phyloP scores from a whole-genome alignment of 2,888 invertebrate species.

The Corbicula japonica region DNA sequence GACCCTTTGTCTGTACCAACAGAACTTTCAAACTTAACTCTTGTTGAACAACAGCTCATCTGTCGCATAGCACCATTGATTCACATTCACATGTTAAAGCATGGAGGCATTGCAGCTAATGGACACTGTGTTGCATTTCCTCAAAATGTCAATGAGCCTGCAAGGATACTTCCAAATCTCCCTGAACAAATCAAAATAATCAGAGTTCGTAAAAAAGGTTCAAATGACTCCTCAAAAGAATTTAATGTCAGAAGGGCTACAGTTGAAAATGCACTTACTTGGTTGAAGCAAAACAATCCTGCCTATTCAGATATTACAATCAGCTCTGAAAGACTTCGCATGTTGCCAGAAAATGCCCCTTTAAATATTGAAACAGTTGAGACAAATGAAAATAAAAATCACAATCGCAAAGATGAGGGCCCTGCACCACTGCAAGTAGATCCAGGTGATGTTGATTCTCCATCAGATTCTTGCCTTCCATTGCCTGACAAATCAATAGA shows the following conservation, averaged over 20 bases:
- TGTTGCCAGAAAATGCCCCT: slow-evolving; percentile 46
- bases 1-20: slow-evolving; percentile 45
- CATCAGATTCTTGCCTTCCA: slow-evolving; percentile 44
- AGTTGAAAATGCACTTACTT: slow-evolving; percentile 49
- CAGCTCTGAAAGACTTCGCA: slow-evolving; percentile 31
- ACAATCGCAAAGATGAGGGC: slow-evolving; percentile 35
- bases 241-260: slow-evolving; percentile 49
- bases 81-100: slow-evolving; percentile 49
- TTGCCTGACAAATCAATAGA: slow-evolving; percentile 35
- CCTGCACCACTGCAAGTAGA: slow-evolving; percentile 48
- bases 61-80: slow-evolving; percentile 50
- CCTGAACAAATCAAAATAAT: slow-evolving; percentile 57
- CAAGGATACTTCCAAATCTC: slow-evolving; percentile 42
- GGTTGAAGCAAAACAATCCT: slow-evolving; percentile 60
- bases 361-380: slow-evolving; percentile 19
- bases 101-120: slow-evolving; percentile 52
- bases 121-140: slow-evolving; percentile 61
- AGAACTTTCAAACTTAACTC: slow-evolving; percentile 30
- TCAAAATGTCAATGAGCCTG: slow-evolving; percentile 52
- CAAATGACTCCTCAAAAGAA: slow-evolving; percentile 58
- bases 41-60: slow-evolving; percentile 59
- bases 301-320: slow-evolving; percentile 54
- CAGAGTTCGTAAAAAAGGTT: slow-evolving; percentile 47
- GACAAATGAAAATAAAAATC: background rate
- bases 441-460: slow-evolving; percentile 32